Base-by-base conservation (phyloP, 1,140 invertebrate genomes). In the Ganaspis sp. region DNA sequence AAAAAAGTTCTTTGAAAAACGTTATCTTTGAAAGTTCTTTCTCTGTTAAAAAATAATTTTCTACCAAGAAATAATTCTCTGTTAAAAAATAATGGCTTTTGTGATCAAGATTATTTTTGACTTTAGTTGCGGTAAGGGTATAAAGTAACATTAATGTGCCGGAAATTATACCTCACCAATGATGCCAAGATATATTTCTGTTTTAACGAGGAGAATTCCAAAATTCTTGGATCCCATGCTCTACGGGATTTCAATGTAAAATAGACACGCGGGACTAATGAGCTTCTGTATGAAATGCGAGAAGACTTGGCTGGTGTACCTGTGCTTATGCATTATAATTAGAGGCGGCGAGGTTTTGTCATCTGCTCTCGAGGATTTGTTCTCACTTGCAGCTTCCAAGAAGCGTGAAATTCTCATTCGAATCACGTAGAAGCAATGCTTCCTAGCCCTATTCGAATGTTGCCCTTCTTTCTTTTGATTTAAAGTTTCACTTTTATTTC, bases 391-490 rank as follows among this genome's bases (percentile, higher is more conserved):
- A 15, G 11, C 54, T 64, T 64, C 11, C 9, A 15, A 64, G 23
- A 64, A 15, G 54, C 54, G 54, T 26, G 23, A 29, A 64, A 64
- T 64, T 26, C 71, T 73, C 15, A 86, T 85, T 86, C 81, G 81
- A 45, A 79, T 86, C 84, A 85, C 84, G 84, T 85, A 80, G 40
- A 38, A 72, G 83, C 81, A 81, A 86, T 79, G 81, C 83, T 86
- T 86, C 84, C 84, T 83, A 1, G 9, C 53, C 38, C 4, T 8
- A 9, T 37, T 29, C n/a, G 17, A 19, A 49, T 54, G n/a, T 80
- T 81, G 77, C 81, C 81, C 85, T 84, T 83, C 73, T 76, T 78
- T 49, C 11, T 49, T 49, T 3, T 49, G 42, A 49, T 49, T 49
- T 49, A 4, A n/a, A n/a, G 15, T n/a, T 17, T 17, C 42, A 49